A percentile compares a stretch with the other conserved stretches of the same genome.
Conservation (phyloP, 2,888 invertebrate genomes). For the Drosophila subsilvestris region DNA sequence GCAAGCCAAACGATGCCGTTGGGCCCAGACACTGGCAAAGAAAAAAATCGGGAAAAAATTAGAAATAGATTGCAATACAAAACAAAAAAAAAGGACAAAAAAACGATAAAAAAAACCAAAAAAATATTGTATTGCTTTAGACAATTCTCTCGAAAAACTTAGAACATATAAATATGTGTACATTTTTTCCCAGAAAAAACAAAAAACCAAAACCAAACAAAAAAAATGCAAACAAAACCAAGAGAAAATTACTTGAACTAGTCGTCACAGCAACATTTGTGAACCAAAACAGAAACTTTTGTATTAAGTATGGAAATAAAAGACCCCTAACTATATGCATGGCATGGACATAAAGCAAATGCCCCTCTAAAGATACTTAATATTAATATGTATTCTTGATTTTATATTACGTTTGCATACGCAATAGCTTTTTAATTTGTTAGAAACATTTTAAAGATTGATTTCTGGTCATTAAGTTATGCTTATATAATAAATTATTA, state of each 20-base stretch:
- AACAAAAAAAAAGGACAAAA: background rate
- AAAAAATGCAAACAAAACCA: slow-evolving; percentile 47
- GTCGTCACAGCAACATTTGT: slow-evolving; percentile 65
- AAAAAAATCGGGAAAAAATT: background rate
- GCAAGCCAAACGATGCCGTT: slow-evolving; percentile 22
- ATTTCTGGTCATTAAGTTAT: slow-evolving; percentile 46
- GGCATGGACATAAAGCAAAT: slow-evolving; percentile 55
- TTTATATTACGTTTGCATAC: slow-evolving; percentile 21
- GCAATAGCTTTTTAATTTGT: slow-evolving; percentile 39
- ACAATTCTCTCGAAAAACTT: slow-evolving; percentile 42
- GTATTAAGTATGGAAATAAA: slow-evolving; percentile 59
- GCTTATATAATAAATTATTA: slow-evolving; percentile 37
- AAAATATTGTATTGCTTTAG: slow-evolving; percentile 44
- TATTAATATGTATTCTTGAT: slow-evolving; percentile 21
- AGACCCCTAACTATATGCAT: slow-evolving; percentile 59
- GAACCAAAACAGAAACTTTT: slow-evolving; percentile 49
- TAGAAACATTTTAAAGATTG: slow-evolving; percentile 43
- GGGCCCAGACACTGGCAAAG: background rate
- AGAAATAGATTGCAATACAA: slow-evolving; percentile 43
- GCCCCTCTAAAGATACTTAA: slow-evolving; percentile 32
- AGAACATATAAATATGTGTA: slow-evolving; percentile 58
- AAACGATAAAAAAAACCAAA: slow-evolving; percentile 20
- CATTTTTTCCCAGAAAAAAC: slow-evolving; percentile 69
- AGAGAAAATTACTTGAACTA: slow-evolving; percentile 57
- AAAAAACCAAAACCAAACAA: slow-evolving; percentile 29